These are phyloP conservation scores for Phataginus tricuspis DNA, from an alignment of 2,797 vertebrate species.

Conservation along the genomic window DNA sequence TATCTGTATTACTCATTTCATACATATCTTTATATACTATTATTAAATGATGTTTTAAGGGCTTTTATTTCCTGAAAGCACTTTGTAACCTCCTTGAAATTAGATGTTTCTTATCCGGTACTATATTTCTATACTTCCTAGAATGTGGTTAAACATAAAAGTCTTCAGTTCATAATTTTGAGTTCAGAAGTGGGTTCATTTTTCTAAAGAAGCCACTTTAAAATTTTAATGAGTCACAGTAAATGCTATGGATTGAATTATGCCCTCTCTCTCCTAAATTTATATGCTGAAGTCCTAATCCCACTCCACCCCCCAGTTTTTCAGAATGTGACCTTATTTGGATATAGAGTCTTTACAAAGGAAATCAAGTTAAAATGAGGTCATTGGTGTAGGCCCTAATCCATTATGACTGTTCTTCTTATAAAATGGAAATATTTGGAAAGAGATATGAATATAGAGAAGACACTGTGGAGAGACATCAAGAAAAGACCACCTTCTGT, in stretches of 20 bases:
- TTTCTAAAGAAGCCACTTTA: neutral
- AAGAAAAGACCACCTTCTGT: neutral
- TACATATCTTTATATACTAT: neutral
- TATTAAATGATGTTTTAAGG: neutral
- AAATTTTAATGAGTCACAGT: neutral
- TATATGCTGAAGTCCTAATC: neutral
- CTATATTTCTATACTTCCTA: neutral
- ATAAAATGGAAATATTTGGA: neutral
- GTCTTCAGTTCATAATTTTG: neutral
- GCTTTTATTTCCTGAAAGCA: neutral
- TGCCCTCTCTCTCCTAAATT: neutral
- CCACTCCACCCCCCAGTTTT: too few species aligned
- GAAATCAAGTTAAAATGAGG: neutral
- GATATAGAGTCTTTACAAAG: neutral
- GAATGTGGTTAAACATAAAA: neutral
- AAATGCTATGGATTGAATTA: neutral
- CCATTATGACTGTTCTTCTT: accelerated
- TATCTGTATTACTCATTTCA: neutral
- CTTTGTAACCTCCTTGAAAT: neutral
- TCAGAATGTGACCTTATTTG: neutral
- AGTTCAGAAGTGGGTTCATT: neutral
- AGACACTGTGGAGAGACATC: neutral
- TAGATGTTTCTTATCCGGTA: neutral
- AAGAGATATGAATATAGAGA: neutral
- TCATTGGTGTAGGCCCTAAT: neutral